Conservation (phyloP, 2,113 vertebrate species). For the Callaeas wilsoni region DNA sequence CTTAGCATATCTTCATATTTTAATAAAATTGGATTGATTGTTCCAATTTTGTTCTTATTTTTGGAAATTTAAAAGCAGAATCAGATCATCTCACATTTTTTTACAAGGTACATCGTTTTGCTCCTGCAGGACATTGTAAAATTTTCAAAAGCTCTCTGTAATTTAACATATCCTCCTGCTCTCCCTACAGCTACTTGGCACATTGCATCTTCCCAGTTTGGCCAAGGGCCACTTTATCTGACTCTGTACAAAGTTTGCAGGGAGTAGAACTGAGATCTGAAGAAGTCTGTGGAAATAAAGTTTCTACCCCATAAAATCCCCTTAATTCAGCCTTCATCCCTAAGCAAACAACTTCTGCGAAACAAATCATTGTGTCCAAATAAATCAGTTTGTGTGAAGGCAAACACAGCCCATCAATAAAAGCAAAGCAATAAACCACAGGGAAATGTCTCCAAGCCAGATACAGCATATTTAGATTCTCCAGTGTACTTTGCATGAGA, state of each 20-base stretch:
- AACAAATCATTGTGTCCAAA: conserved; percentile 5
- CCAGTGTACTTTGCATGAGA: neutral
- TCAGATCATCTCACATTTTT: neutral
- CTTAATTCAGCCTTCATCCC: neutral
- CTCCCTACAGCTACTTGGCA: neutral
- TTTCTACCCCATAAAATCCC: neutral
- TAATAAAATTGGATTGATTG: conserved; percentile 12
- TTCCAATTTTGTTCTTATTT: conserved; percentile 23
- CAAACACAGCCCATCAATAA: conserved; percentile 3
- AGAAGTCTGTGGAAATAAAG: neutral
- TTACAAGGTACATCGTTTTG: neutral
- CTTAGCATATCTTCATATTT: conserved; percentile 11
- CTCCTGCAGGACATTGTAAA: neutral
- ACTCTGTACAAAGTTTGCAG: neutral
- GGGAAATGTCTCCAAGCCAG: conserved; percentile 18
- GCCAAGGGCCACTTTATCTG: neutral
- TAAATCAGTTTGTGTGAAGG: conserved; percentile 10
- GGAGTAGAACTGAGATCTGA: neutral
- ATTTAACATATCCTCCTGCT: neutral
- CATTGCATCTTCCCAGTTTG: neutral
- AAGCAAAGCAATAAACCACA: conserved; percentile 27
- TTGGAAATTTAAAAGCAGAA: neutral
- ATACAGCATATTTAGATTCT: neutral
- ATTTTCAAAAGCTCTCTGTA: neutral
- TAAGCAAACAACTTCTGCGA: neutral